Evolutionary conservation across 2,888 invertebrate species (phyloP).

Genomic region (Geotrupes spiniger): DNA sequence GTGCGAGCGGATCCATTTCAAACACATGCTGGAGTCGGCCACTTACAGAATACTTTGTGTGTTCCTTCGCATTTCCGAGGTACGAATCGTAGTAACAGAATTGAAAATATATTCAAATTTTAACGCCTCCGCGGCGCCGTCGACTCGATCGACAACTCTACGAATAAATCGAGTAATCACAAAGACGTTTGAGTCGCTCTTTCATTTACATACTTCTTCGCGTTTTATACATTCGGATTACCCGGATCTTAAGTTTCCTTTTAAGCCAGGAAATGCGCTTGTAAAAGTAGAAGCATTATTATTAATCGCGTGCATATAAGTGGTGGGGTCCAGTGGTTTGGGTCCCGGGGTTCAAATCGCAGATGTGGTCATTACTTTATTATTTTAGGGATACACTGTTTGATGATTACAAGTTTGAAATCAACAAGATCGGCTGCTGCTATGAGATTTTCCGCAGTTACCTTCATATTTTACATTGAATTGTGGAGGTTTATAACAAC

Average conservation of each 20-base stretch:
- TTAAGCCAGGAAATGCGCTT: neutral
- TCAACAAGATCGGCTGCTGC: too few relatives aligned
- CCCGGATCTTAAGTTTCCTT: constrained; percentile 1
- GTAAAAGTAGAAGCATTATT: neutral
- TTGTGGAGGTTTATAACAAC: too few relatives aligned
- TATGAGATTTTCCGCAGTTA: too few relatives aligned
- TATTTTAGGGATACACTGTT: too few relatives aligned
- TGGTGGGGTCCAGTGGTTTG: too few relatives aligned
- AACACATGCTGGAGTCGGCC: constrained; percentile 50
- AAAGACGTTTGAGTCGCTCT: neutral
- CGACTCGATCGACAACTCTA: constrained; percentile 25
- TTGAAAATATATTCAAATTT: constrained; percentile 7
- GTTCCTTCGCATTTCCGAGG: neutral
- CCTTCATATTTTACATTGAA: too few relatives aligned
- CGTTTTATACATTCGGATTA: constrained; percentile 4
- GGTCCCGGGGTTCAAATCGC: too few relatives aligned
- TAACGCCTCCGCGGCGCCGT: constrained; percentile 27
- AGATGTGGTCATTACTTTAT: too few relatives aligned
- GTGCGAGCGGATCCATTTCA: constrained; percentile 39
- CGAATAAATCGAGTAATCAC: constrained; percentile 23
- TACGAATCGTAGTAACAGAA: constrained; percentile 3
- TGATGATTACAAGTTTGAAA: too few relatives aligned
- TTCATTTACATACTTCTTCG: constrained; percentile 5
- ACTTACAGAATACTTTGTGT: constrained; percentile 30
- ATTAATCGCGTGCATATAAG: neutral